Evolutionary conservation across 2,797 vertebrate species (phyloP), one percentile per base, ranked within the genome.

Genomic region (Helostoma temminkii): DNA sequence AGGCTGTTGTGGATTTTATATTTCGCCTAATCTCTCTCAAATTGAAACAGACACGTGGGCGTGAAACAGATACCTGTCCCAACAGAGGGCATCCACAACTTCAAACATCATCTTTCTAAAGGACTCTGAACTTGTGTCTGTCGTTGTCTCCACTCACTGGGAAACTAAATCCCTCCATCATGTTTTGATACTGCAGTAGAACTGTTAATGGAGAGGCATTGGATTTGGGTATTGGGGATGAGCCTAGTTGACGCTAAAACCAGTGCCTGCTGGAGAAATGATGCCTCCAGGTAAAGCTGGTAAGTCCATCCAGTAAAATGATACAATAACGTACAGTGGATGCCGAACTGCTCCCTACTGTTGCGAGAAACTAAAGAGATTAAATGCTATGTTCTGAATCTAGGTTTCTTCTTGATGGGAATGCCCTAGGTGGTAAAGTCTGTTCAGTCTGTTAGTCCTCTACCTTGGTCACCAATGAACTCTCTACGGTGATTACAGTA

Each of bases 61-160:
- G 30, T 85, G 82, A 89, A 88, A 88, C 83, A 66, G 79, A 80
- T 71, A 77, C 78, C 54, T 55, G 59, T 77, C 63, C 74, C 64
- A 28, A 66, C 47, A 78, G 63, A 80, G 39, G 68, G 41, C 71
- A 76, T 52, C 56, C 55, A 50, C 19, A 41, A 60, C 76, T 68
- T 79, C 67, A 76, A 71, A 82, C 45, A 56, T 42, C 65, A 71
- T 77, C 66, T 10, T 42, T 55, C 69, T 41, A 60, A 71, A 63
- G 43, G 32, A 71, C 22, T 49, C 25, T 2, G 50, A 52, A 74
- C 37, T 45, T 45, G 45, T 59, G 48, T 53, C 45, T 45, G 25
- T 69, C 37, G 63, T 41, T 18, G 57, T 52, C 45, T 25, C 39
- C 42, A 21, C 71, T 46, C 46, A 54, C 16, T 2, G 26, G 71